Base-by-base conservation (phyloP, 2,888 invertebrate genomes). In the Pilophorus perplexus region DNA sequence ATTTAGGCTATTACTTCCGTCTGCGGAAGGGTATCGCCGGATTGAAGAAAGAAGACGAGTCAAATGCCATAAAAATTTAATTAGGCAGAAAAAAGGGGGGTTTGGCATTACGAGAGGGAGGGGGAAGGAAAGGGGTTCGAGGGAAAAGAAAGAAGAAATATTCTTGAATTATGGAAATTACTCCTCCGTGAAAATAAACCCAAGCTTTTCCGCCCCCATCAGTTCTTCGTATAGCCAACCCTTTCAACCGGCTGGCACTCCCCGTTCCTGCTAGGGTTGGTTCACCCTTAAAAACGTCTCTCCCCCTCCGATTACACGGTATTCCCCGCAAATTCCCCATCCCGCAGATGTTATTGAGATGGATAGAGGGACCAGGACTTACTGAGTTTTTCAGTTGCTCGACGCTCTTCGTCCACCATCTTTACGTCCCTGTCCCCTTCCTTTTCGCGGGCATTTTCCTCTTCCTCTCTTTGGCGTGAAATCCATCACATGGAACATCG, bases 41-140 rank as follows among this genome's bases (percentile, higher is more conserved):
- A 33, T 33, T 33, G 33, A 48, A 18, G 14, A n/a, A 42, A 20
- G 20, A 48, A 3, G 22, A 3, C 22, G 48, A 20, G 20, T 20
- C 52, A 16, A 28, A 52, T 28, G 28, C 28, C 52, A 52, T 52
- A 28, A 28, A 52, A 52, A 52, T 52, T 28, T 28, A 52, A 52
- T 28, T 52, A 52, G 6, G 28, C 2, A 14, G 25, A 20, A 33
- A 33, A 33, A 12, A 12, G 12, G 33, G 33, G 33, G 33, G 6
- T 33, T 33, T 6, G 6, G 33, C 33, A 33, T n/a, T n/a, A n/a
- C n/a, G n/a, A n/a, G n/a, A n/a, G n/a, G n/a, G n/a, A 33, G 33
- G 6, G 33, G 33, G 6, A 8, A 8, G 33, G 33, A 33, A 33
- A 33, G 33, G 12, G n/a, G n/a, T n/a, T n/a, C 33, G 33, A 12